phyloP scores from a whole-genome alignment of 2,888 invertebrate genomes.

The Ernsta delagoae region DNA sequence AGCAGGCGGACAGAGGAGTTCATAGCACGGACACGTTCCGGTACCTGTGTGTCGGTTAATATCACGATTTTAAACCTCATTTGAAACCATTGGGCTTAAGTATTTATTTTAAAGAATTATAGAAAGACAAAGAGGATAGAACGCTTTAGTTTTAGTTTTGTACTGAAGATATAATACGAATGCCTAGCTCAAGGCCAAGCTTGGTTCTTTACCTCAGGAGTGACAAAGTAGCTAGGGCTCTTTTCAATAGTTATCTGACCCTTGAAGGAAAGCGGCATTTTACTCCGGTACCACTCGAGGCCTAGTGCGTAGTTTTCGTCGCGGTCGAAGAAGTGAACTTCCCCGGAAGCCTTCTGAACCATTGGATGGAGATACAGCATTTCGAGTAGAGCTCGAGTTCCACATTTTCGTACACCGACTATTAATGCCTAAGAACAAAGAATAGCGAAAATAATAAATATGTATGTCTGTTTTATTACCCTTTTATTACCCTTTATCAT shows the following conservation, averaged over 20 bases:
- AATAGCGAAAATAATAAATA: not conserved
- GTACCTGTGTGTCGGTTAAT: conserved; percentile 88
- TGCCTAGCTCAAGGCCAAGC: too few relatives aligned
- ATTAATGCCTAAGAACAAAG: conserved; percentile 89
- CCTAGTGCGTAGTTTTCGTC: conserved; percentile 96
- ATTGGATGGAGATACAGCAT: conserved; percentile 97
- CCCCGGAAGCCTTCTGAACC: conserved; percentile 96
- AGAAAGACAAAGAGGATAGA: too few relatives aligned
- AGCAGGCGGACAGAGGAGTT: conserved; percentile 96
- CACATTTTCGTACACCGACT: conserved; percentile 98
- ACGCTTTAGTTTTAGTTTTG: too few relatives aligned
- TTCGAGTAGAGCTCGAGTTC: conserved; percentile 97
- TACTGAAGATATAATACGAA: too few relatives aligned
- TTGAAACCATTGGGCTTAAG: too few relatives aligned
- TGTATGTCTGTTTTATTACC: too few relatives aligned
- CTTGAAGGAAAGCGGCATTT: conserved; percentile 96
- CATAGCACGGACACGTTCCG: conserved; percentile 97
- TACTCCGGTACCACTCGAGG: conserved; percentile 96
- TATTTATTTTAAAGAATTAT: too few relatives aligned
- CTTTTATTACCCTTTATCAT: too few relatives aligned
- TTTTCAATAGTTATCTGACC: conserved; percentile 98
- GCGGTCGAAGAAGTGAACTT: conserved; percentile 98
- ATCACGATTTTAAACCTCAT: too few relatives aligned
- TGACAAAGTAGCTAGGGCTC: conserved; percentile 98
- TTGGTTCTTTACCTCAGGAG: conserved; percentile 89